Conservation (phyloP, 2,888 invertebrate genomes). For the Lysandra bellargus region DNA sequence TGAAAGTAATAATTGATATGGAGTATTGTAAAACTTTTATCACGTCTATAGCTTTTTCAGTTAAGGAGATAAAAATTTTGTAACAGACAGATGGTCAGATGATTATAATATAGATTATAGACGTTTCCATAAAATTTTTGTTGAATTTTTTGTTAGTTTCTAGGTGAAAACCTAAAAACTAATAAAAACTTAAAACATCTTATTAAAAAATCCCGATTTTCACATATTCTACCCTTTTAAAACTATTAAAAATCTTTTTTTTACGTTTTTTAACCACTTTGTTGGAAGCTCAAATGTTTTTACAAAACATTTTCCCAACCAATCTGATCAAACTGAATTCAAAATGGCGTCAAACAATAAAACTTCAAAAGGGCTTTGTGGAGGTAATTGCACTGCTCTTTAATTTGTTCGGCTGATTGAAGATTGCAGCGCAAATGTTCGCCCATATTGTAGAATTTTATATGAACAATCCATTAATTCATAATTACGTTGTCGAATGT, state of each 20-base stretch:
- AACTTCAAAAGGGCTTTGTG: slow-evolving; percentile 11
- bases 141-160: too few relatives aligned
- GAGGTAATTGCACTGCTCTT: slow-evolving; percentile 11
- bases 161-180: too few relatives aligned
- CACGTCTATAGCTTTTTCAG: too few relatives aligned
- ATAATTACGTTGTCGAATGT: not conserved
- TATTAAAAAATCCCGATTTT: too few relatives aligned
- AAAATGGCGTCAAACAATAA: slow-evolving; percentile 13
- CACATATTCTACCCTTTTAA: too few relatives aligned
- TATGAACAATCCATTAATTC: not conserved
- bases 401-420: slow-evolving; percentile 26
- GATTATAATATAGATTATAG: too few relatives aligned
- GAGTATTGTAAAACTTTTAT: too few relatives aligned
- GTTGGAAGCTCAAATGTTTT: not conserved
- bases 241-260: not conserved
- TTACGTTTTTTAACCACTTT: not conserved
- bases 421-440: not conserved
- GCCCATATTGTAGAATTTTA: not conserved
- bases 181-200: too few relatives aligned
- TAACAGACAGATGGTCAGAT: too few relatives aligned
- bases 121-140: too few relatives aligned
- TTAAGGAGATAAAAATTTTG: not conserved
- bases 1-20: too few relatives aligned
- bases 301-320: not conserved
- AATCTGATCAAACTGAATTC: not conserved